Evolutionary conservation across 2,888 invertebrate genomes (phyloP).

Genomic region (Amphimallon solstitiale): DNA sequence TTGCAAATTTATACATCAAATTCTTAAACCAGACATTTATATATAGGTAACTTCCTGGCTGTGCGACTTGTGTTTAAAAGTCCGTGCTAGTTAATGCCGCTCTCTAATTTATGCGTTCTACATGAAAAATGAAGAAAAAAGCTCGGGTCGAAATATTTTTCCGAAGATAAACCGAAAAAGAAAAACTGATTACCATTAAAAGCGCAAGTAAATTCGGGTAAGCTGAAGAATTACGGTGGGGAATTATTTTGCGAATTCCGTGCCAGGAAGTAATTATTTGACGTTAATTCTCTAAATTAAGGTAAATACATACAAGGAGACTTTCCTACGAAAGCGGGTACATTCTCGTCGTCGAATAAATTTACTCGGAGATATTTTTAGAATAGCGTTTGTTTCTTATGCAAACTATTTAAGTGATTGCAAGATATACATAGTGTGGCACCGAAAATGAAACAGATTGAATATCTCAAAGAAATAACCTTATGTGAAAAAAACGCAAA

Average conservation of each 20-base stretch:
- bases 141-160: neutral
- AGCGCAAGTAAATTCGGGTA: neutral
- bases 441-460: no score
- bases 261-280: constrained; percentile 13
- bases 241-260: constrained; percentile 1
- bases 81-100: neutral
- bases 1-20: neutral
- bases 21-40: neutral
- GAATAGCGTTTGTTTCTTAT: no score
- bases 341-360: no score
- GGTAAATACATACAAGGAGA: neutral
- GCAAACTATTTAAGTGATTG: no score
- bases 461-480: no score
- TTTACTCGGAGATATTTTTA: no score
- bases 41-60: neutral
- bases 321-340: neutral
- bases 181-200: constrained; percentile 1
- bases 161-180: constrained; percentile 4
- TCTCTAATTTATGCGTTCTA: neutral
- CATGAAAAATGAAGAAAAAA: neutral
- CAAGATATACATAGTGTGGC: no score
- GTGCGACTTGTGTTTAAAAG: neutral
- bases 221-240: neutral
- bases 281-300: constrained; percentile 19
- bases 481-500: no score